These are phyloP conservation scores for Crepidodera aurea DNA, from an alignment of 2,888 invertebrate genomes.

Conservation along the genomic window DNA sequence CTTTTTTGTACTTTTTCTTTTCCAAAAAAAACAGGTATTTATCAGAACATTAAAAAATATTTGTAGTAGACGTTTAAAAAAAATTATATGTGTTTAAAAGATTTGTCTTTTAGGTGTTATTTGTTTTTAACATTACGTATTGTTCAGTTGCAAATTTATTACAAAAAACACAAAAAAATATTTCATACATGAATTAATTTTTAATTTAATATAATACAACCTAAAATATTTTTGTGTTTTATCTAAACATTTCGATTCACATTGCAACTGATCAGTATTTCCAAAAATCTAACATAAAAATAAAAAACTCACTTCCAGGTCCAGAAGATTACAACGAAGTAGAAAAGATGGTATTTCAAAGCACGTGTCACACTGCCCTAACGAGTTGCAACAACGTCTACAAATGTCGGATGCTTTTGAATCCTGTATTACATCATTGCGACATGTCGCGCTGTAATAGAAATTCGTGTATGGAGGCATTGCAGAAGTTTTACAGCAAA, in stretches of 20 bases:
- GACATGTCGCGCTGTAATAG: constrained; percentile 80
- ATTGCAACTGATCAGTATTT: not conserved
- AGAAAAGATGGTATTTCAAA: constrained; percentile 64
- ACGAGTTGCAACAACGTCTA: constrained; percentile 83
- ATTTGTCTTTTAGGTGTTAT: constrained; percentile 1
- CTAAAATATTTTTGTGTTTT: not conserved
- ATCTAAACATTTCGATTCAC: not conserved
- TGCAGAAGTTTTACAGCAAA: constrained; percentile 86
- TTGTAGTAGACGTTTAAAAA: too few species aligned
- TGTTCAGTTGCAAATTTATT: not conserved
- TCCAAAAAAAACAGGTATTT: too few species aligned
- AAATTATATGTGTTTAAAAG: too few species aligned
- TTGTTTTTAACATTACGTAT: not conserved
- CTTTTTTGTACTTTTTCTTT: too few species aligned
- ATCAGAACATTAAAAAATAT: too few species aligned
- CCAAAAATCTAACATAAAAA: not conserved
- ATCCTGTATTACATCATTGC: constrained; percentile 87
- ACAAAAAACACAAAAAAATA: not conserved
- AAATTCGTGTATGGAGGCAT: constrained; percentile 86
- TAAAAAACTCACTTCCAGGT: constrained; percentile 50
- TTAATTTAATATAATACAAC: too few species aligned
- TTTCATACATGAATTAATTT: too few species aligned
- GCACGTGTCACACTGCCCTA: constrained; percentile 87
- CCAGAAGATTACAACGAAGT: constrained; percentile 65
- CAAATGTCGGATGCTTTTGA: constrained; percentile 79